Percentiles rank a stretch among this genome's conserved stretches.
These are phyloP conservation scores for Listronotus oregonensis DNA, from an alignment of 1,140 invertebrate genomes.

Conservation along the genomic window DNA sequence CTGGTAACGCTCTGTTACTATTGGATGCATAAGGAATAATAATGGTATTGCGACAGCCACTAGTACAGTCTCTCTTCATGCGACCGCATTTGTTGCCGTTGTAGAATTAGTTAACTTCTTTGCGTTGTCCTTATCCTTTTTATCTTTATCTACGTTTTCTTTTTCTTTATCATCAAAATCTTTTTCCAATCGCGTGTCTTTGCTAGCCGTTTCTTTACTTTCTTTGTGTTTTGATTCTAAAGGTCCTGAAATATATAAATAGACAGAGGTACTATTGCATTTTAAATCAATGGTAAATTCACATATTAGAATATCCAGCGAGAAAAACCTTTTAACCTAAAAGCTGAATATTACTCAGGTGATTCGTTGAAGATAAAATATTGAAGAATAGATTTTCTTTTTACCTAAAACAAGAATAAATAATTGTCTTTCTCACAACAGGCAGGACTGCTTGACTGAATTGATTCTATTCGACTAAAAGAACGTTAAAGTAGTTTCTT, in stretches of 20 bases:
- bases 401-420: no score
- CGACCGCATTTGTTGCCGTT: constrained; percentile 19
- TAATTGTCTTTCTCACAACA: no score
- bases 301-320: no score
- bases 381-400: no score
- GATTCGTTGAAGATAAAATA: no score
- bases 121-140: neutral
- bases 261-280: neutral
- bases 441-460: no score
- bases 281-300: neutral
- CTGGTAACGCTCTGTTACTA: constrained; percentile 8
- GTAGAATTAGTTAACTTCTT: neutral
- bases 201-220: neutral
- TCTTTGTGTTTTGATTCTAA: neutral
- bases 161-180: neutral
- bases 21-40: constrained; percentile 15
- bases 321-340: no score
- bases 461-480: no score
- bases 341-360: no score
- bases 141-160: neutral
- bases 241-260: no score
- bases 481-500: no score
- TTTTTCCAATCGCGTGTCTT: neutral
- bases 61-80: constrained; percentile 17
- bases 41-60: constrained; percentile 21